Evolutionary conservation across 2,797 vertebrate species (phyloP).

Genomic region (Gobio occitaniae): DNA sequence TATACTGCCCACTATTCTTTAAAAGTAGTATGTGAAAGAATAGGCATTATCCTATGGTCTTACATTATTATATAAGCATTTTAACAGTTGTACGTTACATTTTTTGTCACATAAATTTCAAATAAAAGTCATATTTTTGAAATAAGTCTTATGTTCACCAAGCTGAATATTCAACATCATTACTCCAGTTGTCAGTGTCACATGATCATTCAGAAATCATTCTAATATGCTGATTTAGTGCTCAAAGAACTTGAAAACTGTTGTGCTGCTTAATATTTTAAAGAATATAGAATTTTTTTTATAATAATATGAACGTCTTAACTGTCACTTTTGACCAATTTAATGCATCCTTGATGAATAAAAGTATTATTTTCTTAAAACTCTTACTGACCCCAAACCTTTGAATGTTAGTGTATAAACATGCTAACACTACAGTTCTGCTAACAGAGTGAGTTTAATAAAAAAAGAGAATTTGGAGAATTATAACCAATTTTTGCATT

Average conservation of each 20-base stretch:
- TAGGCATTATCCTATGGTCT: neutral
- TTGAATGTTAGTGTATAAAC: neutral
- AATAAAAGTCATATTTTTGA: neutral
- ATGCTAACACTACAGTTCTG: neutral
- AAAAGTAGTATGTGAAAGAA: neutral
- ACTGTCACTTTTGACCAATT: neutral
- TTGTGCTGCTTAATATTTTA: no score
- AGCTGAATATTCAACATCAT: no score
- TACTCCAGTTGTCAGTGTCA: no score
- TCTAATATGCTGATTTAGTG: no score
- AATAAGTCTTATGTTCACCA: no score
- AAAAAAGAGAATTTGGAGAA: slow-evolving; percentile 28
- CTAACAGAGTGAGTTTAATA: neutral
- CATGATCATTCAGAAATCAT: no score
- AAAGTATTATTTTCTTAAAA: neutral
- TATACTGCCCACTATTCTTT: neutral
- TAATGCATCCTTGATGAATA: neutral
- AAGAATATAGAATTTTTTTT: neutral
- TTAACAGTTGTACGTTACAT: neutral
- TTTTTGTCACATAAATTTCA: neutral
- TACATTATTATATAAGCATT: neutral
- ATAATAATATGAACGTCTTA: neutral
- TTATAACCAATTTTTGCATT: slow-evolving; percentile 30
- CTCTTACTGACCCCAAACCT: neutral
- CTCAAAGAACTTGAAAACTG: no score